These are phyloP conservation scores for Amphipoea lucens DNA, from an alignment of 2,888 invertebrate species.

Conservation along the genomic window DNA sequence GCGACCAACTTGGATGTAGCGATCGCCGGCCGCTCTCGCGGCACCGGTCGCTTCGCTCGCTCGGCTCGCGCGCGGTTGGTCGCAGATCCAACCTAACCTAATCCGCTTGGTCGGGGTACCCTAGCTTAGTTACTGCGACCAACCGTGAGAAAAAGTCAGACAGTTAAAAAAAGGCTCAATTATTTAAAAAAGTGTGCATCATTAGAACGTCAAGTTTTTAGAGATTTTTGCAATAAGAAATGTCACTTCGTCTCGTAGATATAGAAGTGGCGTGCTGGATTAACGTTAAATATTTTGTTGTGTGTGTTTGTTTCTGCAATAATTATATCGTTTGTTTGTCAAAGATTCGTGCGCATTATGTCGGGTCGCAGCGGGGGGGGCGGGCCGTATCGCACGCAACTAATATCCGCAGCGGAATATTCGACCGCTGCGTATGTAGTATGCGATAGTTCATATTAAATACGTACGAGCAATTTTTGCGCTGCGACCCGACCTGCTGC, in stretches of 20 bases:
- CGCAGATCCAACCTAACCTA: neutral
- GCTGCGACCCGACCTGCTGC: too few species aligned
- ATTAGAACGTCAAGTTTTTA: neutral
- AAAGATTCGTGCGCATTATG: too few species aligned
- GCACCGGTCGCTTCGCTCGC: neutral
- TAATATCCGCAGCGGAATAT: too few species aligned
- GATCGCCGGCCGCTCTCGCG: neutral
- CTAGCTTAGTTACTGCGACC: neutral
- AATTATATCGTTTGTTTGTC: conserved; percentile 5
- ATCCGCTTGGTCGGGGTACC: neutral
- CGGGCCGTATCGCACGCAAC: too few species aligned
- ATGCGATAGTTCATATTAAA: too few species aligned
- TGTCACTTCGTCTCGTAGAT: neutral
- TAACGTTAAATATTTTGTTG: conserved; percentile 22
- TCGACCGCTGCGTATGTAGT: too few species aligned
- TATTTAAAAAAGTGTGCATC: neutral
- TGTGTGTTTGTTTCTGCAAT: conserved; percentile 3
- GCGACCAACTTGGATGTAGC: neutral
- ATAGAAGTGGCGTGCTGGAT: neutral
- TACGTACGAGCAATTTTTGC: too few species aligned
- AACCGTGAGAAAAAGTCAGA: neutral
- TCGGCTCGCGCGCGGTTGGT: neutral
- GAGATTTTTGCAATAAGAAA: neutral
- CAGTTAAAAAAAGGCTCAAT: neutral
- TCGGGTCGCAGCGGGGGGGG: too few species aligned